Evolutionary conservation across 2,888 invertebrate genomes (phyloP), one percentile per base, ranked within the genome.

Genomic region (Troilus luridus): DNA sequence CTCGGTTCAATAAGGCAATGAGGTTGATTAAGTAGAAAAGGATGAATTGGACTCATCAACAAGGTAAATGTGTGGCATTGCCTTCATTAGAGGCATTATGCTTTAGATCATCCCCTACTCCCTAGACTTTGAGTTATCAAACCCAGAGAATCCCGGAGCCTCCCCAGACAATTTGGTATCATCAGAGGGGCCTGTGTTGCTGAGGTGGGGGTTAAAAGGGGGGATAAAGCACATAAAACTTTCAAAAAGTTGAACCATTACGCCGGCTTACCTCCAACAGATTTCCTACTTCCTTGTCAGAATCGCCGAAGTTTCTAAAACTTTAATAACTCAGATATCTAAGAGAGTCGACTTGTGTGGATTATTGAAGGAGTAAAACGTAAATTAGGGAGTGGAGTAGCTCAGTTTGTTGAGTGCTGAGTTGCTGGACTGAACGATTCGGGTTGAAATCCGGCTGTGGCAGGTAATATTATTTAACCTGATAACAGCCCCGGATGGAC

Each of bases 191-290:
- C n/a, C 64, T 21, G 64, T 64, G 64, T 64, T 64, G 64, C 64
- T 21, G 64, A 64, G 64, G 21, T 21, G 21, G 64, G 21, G 64
- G 64, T 21, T 64, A n/a, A 21, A 64, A 7, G 64, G 21, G 64
- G 64, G 64, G 64, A 21, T 21, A n/a, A 10, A n/a, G 64, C 8
- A 64, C 64, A 64, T 64, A 64, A 64, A 64, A 64, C 64, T 64
- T 64, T 64, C 64, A 64, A 64, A 64, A 64, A 64, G 64, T 64
- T 64, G 21, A 64, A 64, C 64, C 64, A 64, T 64, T 64, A n/a
- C n/a, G 64, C 64, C 8, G 21, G n/a, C 12, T 64, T n/a, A n/a
- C 64, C 64, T n/a, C 64, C 64, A 2, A 64, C 64, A 64, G 64
- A 64, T 64, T 64, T 64, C n/a, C 64, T 0, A 7, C 64, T 64